Evolutionary conservation across 2,888 invertebrate genomes (phyloP), one percentile per base, ranked within the genome.

Genomic region (Microplitis manilae): DNA sequence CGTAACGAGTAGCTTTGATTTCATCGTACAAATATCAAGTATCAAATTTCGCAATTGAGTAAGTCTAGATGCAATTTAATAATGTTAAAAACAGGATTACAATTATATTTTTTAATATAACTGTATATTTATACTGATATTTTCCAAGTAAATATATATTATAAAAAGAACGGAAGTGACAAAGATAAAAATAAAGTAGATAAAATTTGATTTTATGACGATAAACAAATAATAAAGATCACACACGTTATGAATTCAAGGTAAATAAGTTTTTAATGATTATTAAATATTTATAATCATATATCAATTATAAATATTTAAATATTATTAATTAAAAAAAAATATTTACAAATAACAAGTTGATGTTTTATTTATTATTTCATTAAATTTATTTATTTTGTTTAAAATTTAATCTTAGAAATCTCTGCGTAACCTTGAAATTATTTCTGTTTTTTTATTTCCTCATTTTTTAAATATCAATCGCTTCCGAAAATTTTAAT

Each of bases 11-110:
- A 67, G 73, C 15, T 73, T 62, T n/a, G 68, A 68, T 77, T 77
- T 68, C 76, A 17, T 20, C n/a, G 39, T 20, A 50, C 50, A 50
- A 50, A 50, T 50, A 50, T 50, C 9, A 9, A 50, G 73, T 77
- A 73, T 77, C 61, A 17, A 39, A 17, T 77, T 67, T 68, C 41
- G 77, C 68, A 68, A 73, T 15, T 39, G 72, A 61, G 68, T 73
- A 72, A 64, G 64, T 30, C 41, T 40, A 61, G 17, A 39, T 30
- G 64, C 64, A 72, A 72, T 30, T 17, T 6, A 64, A 72, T 72
- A 72, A 72, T 72, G 62, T n/a, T 39, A 72, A 61, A 61, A 72
- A 64, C 30, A 39, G n/a, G 15, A 38, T 7, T 17, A 8, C 13
- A 59, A 60, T n/a, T 60, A 50, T 68, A 41, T 20, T 41, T 41